Evolutionary conservation across 2,888 invertebrate genomes (phyloP).

Genomic region (Clusia tigrina): DNA sequence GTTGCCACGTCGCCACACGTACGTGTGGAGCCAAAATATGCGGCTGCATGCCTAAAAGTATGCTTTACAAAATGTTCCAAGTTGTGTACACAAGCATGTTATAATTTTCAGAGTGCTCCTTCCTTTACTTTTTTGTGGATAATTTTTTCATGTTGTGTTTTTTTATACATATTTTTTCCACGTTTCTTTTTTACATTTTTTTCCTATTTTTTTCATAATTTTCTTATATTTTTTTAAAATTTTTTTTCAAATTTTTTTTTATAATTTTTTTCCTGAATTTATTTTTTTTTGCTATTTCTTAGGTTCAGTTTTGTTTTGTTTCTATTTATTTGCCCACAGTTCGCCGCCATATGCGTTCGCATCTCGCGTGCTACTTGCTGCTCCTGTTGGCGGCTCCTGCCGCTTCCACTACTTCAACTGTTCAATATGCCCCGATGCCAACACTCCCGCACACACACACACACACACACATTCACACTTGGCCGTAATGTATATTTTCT

Average conservation of each 20-base stretch:
- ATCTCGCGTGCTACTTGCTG: too few relatives aligned
- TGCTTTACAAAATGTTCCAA: slow-evolving; percentile 39
- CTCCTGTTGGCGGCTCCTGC: too few relatives aligned
- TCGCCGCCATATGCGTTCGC: too few relatives aligned
- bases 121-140: background rate
- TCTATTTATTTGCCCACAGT: background rate
- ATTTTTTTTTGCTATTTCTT: slow-evolving; percentile 9
- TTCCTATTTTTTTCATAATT: background rate
- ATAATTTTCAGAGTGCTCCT: background rate
- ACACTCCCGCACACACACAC: too few relatives aligned
- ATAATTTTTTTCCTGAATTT: background rate
- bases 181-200: slow-evolving; percentile 1
- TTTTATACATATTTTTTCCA: background rate
- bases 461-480: too few relatives aligned
- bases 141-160: background rate
- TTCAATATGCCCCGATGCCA: too few relatives aligned
- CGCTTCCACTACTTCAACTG: too few relatives aligned
- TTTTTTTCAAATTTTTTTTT: slow-evolving; percentile 9
- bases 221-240: background rate
- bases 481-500: too few relatives aligned
- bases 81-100: slow-evolving; percentile 44
- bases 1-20: too few relatives aligned
- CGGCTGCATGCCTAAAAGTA: slow-evolving; percentile 32
- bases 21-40: too few relatives aligned
- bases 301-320: background rate